Evolutionary conservation across 2,113 vertebrate genomes (phyloP).

Genomic region (Apaloderma vittatum): DNA sequence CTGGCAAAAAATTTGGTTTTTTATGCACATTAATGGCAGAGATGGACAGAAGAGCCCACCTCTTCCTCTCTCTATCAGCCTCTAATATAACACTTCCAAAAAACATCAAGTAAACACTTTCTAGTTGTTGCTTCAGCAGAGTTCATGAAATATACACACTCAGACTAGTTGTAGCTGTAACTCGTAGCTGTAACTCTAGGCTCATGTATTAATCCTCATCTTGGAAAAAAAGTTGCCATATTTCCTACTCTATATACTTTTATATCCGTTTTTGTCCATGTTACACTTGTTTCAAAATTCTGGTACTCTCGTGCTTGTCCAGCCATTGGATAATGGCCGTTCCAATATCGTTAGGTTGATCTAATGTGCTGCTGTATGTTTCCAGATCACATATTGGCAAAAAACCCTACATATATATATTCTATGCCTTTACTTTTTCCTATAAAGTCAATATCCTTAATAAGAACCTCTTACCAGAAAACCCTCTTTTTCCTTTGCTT

Average conservation of each 20-base stretch:
- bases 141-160: not conserved
- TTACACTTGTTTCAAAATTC: not conserved
- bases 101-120: not conserved
- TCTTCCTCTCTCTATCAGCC: not conserved
- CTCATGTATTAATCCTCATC: not conserved
- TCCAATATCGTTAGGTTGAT: not conserved
- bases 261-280: not conserved
- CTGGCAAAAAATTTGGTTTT: not conserved
- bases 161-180: not conserved
- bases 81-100: not conserved
- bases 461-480: not conserved
- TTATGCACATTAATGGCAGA: not conserved
- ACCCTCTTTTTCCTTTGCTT: not conserved
- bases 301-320: not conserved
- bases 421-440: not conserved
- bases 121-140: not conserved
- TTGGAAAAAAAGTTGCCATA: accelerated
- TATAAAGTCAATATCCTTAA: not conserved
- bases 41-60: not conserved
- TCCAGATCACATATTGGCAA: not conserved
- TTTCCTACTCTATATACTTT: not conserved
- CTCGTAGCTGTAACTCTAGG: not conserved
- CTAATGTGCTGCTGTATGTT: not conserved
- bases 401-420: accelerated
- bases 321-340: not conserved